Conservation (phyloP, 1,140 invertebrate genomes). For the Pteromalus puparum region DNA sequence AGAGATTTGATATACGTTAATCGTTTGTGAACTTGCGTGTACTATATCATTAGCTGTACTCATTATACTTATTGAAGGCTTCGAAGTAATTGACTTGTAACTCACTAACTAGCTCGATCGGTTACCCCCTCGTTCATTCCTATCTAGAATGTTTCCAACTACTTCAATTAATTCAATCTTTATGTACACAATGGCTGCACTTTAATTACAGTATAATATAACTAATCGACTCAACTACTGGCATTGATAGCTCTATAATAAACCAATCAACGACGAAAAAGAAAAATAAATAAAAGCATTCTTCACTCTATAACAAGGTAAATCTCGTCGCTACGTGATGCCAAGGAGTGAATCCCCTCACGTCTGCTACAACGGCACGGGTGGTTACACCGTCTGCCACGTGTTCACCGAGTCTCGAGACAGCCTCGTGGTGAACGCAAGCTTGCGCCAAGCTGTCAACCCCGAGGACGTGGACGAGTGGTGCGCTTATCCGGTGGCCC, state of each 20-base stretch:
- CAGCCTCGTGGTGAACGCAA: slow-evolving; percentile 74
- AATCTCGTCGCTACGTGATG: slow-evolving; percentile 30
- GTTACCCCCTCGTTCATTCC: background rate
- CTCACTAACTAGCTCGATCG: background rate
- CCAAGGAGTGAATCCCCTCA: slow-evolving; percentile 75
- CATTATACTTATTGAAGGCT: too few species aligned
- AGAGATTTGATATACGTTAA: too few species aligned
- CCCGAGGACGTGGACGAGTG: slow-evolving; percentile 71
- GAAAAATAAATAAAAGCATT: slow-evolving; percentile 1
- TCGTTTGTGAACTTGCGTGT: too few species aligned
- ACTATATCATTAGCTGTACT: too few species aligned
- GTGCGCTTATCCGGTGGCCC: slow-evolving; percentile 78
- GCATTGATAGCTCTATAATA: background rate
- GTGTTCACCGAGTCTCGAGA: slow-evolving; percentile 78
- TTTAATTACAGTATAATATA: background rate
- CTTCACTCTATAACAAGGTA: background rate
- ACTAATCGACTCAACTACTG: too few species aligned
- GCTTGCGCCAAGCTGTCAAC: slow-evolving; percentile 72
- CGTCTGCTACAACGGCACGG: slow-evolving; percentile 76
- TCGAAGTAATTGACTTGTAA: background rate
- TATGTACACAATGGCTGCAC: background rate
- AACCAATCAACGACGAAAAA: slow-evolving; percentile 8
- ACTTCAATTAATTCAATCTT: background rate
- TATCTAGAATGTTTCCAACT: background rate
- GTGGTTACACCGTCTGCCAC: slow-evolving; percentile 75